These are phyloP conservation scores for Campodea augens DNA, from an alignment of 1,140 invertebrate species.

Conservation along the genomic window DNA sequence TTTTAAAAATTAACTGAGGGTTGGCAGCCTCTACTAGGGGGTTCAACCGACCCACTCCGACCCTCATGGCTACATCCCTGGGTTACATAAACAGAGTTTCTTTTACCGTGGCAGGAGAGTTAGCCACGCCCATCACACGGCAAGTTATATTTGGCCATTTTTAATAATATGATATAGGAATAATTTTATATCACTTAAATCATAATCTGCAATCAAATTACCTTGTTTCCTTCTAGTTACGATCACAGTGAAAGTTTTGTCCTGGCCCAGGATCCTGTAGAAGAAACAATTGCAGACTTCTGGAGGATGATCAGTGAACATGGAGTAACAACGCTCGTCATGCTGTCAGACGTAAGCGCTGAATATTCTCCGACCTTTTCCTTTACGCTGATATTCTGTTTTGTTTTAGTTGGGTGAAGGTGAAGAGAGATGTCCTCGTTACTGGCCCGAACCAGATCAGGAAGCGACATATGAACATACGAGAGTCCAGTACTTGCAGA, in stretches of 20 bases:
- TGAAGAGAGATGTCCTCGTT: constrained; percentile 59
- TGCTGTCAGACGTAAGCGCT: constrained; percentile 69
- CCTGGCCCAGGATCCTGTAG: constrained; percentile 85
- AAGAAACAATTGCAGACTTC: constrained; percentile 74
- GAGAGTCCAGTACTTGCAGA: constrained; percentile 62
- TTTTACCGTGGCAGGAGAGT: no score
- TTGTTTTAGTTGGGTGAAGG: constrained; percentile 38
- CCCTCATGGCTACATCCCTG: no score
- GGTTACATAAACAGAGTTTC: no score
- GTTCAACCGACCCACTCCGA: no score
- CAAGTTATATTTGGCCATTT: no score
- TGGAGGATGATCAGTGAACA: constrained; percentile 94
- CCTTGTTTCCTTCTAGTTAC: no score
- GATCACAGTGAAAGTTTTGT: constrained; percentile 86
- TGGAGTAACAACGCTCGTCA: constrained; percentile 73
- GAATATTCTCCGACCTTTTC: constrained; percentile 2
- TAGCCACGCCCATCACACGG: no score
- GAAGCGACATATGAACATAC: constrained; percentile 63
- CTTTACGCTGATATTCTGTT: not conserved
- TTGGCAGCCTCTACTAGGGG: no score
- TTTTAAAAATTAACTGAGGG: no score
- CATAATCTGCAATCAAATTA: no score
- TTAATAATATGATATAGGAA: no score
- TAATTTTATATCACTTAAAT: no score
- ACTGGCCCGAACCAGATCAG: constrained; percentile 71